Base-by-base conservation (phyloP, 1,140 invertebrate genomes). In the Leucophenga varia region DNA sequence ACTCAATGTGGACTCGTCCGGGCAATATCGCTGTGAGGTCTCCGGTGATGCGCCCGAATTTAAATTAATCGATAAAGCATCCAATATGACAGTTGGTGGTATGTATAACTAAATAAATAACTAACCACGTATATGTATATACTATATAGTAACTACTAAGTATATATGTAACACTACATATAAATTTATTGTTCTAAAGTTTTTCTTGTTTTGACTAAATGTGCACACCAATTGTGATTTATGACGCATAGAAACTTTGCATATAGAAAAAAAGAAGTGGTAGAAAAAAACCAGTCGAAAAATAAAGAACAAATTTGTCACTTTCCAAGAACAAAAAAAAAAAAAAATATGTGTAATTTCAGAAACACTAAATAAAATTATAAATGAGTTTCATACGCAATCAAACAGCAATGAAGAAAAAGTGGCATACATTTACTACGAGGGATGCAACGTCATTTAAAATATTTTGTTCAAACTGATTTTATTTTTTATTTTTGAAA, bases 1-100 rank as follows among this genome's bases (percentile, higher is more conserved):
- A 20, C 76, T 79, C 9, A 79, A 78, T 18, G 58, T 77, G 32
- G 74, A 78, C 14, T 78, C 79, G 4, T 75, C 79, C 17, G 83
- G 82, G 1, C 78, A 79, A 3, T 84, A 84, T 61, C 80, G 79
- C 31, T 84, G 83, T 52, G 83, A 84, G 71, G 78, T 84, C n/a
- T 84, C 82, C 34, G 82, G 81, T 16, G 82, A 84, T 65, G 82
- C 81, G 14, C 83, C 83, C n/a, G 81, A 80, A 69, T 84, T 84
- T 64, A 79, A 80, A 47, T 78, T 83, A 48, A 81, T 79, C 45
- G 75, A 79, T 49, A 77, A 82, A 65, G 79, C 82, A 17, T 80
- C 79, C 61, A 82, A 82, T 54, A 81, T 84, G 77, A 83, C 81
- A 52, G 80, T 83, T 49, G 81, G 81, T 53, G 81, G 82, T 83